These are phyloP conservation scores for Dyspetes luteomarginatus DNA, from an alignment of 2,888 invertebrate genomes.

Conservation along the genomic window DNA sequence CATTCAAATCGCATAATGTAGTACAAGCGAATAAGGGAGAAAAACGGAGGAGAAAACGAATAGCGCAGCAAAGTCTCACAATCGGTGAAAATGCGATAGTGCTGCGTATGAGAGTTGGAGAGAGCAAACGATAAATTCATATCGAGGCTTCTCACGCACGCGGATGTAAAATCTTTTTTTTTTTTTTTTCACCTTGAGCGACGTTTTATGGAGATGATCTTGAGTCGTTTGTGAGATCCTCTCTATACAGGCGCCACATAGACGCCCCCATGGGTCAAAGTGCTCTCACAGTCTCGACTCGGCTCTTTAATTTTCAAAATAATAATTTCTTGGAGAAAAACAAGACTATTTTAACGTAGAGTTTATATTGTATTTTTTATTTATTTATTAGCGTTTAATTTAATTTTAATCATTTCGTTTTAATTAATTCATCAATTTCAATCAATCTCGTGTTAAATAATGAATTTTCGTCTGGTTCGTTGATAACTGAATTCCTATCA, in stretches of 20 bases:
- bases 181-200: background rate
- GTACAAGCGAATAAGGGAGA: background rate
- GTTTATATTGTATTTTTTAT: too few species aligned
- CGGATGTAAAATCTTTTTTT: background rate
- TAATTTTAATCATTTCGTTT: too few species aligned
- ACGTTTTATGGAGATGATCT: background rate
- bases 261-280: background rate
- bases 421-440: background rate
- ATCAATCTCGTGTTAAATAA: too few species aligned
- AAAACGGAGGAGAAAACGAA: background rate
- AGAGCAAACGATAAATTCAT: slow-evolving; percentile 14
- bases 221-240: background rate
- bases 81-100: background rate
- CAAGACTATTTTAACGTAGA: background rate
- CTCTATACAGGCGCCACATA: background rate
- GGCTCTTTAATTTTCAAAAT: background rate
- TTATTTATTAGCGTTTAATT: too few species aligned
- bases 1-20: slow-evolving; percentile 19
- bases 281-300: background rate
- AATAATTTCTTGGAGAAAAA: background rate
- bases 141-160: slow-evolving; percentile 14
- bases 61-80: background rate
- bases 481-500: too few species aligned
- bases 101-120: background rate
- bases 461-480: too few species aligned